Base-by-base conservation (phyloP, 2,113 vertebrate genomes). In the Sclerurus mexicanus region DNA sequence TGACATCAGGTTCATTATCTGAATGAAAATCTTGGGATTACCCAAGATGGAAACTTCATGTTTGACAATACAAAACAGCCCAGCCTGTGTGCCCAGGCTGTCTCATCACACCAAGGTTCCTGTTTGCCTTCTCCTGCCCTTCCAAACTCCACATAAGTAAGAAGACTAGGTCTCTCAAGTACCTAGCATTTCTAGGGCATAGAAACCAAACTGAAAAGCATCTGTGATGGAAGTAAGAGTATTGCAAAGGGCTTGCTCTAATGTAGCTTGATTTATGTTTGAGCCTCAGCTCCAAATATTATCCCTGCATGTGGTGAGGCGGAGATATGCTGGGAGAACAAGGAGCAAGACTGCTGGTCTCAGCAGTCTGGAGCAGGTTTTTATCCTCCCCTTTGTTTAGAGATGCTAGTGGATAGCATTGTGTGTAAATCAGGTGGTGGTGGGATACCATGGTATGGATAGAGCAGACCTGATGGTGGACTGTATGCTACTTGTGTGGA, bases 1-100 rank as follows among this genome's bases (percentile, higher is more conserved):
- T 11, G 31, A 19, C 9, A 19, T 7, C 4, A 68, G 25, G 16
- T 11, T 85, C 7, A 19, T 53, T 73, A 25, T 37, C 18, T 42
- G 15, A 27, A 47, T n/a, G 58, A 13, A 78, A 58, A 39, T 28
- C 31, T 53, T 33, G 14, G 24, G 22, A 68, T 58, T 68, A 35
- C 7, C 1, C 30, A 47, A 62, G 40, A 23, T 6, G 5, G 7
- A 91, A 74, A 46, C 47, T 12, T 30, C 63, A 14, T 74, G 33
- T 55, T 63, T 73, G 40, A 46, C 14, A 55, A n/a, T 15, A 40
- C 15, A 78, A 7, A 50, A 56, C 1, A 71, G 10, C 3, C 30
- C 5, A 69, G 11, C 2, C 25, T 23, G 2, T 39, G 30, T 56
- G 56, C 9, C 19, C 0, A 2, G 12, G 8, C 3, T 53, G 4